A percentile compares a stretch with the other conserved stretches of the same genome.
These are phyloP conservation scores for Cancer borealis DNA, from an alignment of 2,888 invertebrate genomes.

Conservation along the genomic window DNA sequence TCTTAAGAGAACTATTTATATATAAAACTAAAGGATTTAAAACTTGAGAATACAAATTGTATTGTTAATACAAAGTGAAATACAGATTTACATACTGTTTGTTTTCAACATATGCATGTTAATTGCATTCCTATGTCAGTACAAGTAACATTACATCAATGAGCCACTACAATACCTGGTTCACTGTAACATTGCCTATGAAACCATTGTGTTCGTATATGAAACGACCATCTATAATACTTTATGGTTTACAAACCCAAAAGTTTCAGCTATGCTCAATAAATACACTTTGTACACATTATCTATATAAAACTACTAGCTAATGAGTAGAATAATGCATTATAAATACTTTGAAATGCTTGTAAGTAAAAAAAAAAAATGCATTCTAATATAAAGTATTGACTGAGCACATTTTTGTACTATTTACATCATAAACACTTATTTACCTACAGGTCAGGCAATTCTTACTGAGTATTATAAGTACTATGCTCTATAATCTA, in stretches of 20 bases:
- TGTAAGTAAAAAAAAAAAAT: neutral
- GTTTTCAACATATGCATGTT: neutral
- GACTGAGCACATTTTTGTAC: slow-evolving; percentile 30
- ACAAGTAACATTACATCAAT: neutral
- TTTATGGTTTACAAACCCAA: neutral
- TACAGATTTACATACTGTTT: neutral
- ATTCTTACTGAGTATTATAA: neutral
- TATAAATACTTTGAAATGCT: slow-evolving; percentile 1
- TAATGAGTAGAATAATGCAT: slow-evolving; percentile 24
- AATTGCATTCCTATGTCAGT: neutral
- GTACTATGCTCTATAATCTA: neutral
- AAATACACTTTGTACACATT: neutral
- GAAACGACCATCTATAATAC: neutral
- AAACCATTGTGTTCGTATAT: neutral
- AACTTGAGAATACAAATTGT: neutral
- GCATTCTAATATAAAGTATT: neutral
- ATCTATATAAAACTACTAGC: neutral
- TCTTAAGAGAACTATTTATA: neutral
- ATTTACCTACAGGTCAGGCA: neutral
- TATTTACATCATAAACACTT: neutral
- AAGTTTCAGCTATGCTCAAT: neutral
- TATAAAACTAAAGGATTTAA: neutral
- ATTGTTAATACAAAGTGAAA: neutral
- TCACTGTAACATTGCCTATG: neutral
- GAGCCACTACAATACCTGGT: neutral